Conservation (phyloP, 2,888 invertebrate species). For the Eupithecia vulgata region DNA sequence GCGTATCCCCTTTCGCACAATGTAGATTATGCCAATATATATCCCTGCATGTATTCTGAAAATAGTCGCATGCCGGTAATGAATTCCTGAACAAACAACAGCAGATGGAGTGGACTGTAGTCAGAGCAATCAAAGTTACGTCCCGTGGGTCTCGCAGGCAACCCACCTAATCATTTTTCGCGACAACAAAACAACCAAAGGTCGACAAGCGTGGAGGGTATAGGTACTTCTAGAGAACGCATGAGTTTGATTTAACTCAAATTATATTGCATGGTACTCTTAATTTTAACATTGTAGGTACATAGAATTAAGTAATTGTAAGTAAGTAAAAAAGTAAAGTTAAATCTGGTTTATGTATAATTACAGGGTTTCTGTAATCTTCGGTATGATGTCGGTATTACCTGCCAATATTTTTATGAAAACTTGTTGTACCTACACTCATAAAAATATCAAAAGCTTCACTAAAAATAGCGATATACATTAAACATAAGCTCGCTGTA, state of each 20-base stretch:
- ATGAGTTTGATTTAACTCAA: background rate
- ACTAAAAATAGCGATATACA: no score
- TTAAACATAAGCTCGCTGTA: no score
- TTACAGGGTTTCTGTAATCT: background rate
- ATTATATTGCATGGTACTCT: background rate
- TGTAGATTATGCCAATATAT: background rate
- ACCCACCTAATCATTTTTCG: slow-evolving; percentile 80
- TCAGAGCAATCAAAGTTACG: slow-evolving; percentile 79
- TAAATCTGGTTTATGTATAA: background rate
- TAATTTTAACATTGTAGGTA: background rate
- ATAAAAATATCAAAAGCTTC: no score
- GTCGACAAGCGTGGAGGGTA: slow-evolving; percentile 55
- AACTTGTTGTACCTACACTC: no score
- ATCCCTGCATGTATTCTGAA: slow-evolving; percentile 39
- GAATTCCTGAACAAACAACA: slow-evolving; percentile 77
- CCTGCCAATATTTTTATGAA: no score
- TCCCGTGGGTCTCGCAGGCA: slow-evolving; percentile 66
- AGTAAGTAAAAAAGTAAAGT: no score
- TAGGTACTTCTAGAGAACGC: slow-evolving; percentile 3
- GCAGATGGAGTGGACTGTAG: slow-evolving; percentile 68
- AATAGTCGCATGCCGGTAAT: slow-evolving; percentile 64
- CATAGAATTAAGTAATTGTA: background rate
- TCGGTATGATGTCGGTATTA: no score
- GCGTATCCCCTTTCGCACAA: background rate
- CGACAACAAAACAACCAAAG: slow-evolving; percentile 66